phyloP scores from a whole-genome alignment of 1,140 invertebrate genomes.

The Oncopeltus fasciatus region DNA sequence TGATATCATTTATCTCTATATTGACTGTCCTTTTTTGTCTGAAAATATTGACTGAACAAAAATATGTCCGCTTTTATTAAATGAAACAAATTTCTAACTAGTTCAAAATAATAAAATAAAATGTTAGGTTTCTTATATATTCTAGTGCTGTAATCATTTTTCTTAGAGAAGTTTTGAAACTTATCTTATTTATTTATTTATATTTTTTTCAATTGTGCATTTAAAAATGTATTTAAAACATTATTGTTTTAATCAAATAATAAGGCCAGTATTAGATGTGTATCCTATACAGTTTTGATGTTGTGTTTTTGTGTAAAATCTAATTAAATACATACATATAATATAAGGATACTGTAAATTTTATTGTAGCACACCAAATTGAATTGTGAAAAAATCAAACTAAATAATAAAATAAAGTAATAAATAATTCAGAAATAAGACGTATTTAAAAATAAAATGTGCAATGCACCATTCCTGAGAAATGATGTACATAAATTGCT shows the following conservation, averaged over 20 bases:
- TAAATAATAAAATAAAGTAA: neutral
- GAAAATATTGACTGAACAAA: no score
- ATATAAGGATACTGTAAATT: neutral
- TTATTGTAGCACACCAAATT: neutral
- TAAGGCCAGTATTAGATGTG: constrained; percentile 7
- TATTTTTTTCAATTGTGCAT: neutral
- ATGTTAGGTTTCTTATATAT: neutral
- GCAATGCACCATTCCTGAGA: neutral
- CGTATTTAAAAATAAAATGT: neutral
- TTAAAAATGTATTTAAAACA: neutral
- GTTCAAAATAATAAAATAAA: neutral
- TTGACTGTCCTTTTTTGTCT: no score
- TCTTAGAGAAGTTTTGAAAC: neutral
- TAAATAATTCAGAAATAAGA: neutral
- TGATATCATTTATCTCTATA: no score
- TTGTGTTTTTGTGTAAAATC: constrained; percentile 1
- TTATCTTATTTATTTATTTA: neutral
- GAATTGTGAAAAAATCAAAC: neutral
- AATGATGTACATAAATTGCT: neutral
- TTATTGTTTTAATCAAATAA: neutral
- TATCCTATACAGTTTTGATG: constrained; percentile 4
- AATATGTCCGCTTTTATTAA: neutral
- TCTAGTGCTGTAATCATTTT: neutral
- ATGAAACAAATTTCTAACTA: neutral
- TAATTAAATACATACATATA: neutral